Evolutionary conservation across 2,113 vertebrate genomes (phyloP).

Genomic region (Ursus arctos): DNA sequence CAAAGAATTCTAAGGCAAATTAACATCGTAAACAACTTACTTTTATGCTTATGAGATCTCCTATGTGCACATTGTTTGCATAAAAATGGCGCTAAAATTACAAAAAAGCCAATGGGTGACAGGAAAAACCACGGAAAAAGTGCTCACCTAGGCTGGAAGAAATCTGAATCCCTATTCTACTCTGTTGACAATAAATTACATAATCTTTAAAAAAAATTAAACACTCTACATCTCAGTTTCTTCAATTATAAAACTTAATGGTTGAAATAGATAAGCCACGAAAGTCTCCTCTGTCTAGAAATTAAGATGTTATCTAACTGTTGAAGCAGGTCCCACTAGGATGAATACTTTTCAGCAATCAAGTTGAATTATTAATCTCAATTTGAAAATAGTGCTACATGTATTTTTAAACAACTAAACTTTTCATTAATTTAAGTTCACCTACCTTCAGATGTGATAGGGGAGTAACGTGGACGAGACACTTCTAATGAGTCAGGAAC

Average conservation of each 20-base stretch:
- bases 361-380: constrained; percentile 2
- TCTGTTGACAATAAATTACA: constrained; percentile 1
- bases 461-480: neutral
- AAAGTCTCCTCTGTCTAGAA: neutral
- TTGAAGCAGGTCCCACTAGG: neutral
- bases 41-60: neutral
- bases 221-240: constrained; percentile 5
- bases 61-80: neutral
- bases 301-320: neutral
- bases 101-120: neutral
- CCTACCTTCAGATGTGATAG: neutral
- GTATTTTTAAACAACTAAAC: neutral
- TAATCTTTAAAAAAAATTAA: constrained; percentile 19
- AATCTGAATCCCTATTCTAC: neutral
- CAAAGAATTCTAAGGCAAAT: constrained; percentile 39
- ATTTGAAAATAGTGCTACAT: constrained; percentile 36
- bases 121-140: neutral
- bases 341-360: neutral
- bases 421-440: constrained; percentile 1
- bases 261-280: neutral
- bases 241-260: constrained; percentile 31
- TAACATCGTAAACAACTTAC: neutral
- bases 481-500: neutral
- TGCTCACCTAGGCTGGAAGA: neutral
- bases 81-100: constrained; percentile 20